Percentiles rank a stretch among this genome's conserved stretches.
These are phyloP conservation scores for Lota lota DNA, from an alignment of 2,113 vertebrate species.

Conservation along the genomic window DNA sequence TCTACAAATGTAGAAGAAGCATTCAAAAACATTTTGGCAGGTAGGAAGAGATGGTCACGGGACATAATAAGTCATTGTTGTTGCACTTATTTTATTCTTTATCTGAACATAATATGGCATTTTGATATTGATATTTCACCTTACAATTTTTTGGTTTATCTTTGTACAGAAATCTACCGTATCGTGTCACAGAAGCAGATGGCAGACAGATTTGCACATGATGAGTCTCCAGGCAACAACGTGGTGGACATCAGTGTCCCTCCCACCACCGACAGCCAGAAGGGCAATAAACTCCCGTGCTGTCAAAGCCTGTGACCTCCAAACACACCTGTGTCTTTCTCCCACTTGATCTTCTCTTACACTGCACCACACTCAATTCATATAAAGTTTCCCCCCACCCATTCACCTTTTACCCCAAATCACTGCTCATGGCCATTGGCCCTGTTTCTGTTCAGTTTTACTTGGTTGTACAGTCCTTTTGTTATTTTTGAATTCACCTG, in stretches of 20 bases:
- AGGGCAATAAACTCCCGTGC: conserved; percentile 93
- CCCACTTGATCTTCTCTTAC: conserved; percentile 8
- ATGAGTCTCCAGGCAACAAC: conserved; percentile 96
- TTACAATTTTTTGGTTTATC: too few species aligned
- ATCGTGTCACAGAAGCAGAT: conserved; percentile 98
- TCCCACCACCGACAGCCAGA: conserved; percentile 91
- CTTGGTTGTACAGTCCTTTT: conserved; percentile 44
- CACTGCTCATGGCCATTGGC: conserved; percentile 55
- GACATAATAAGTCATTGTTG: not conserved
- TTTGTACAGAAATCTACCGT: conserved; percentile 90
- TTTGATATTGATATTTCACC: too few species aligned
- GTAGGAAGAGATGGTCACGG: conserved; percentile 53
- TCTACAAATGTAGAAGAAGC: conserved; percentile 97
- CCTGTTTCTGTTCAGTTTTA: conserved; percentile 45
- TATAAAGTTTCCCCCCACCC: conserved; percentile 40
- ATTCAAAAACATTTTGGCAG: conserved; percentile 97
- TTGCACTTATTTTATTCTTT: too few species aligned
- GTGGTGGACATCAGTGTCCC: conserved; percentile 97
- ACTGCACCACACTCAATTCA: conserved; percentile 30
- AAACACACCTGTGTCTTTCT: too few species aligned
- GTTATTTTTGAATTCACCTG: conserved; percentile 41
- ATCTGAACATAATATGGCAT: too few species aligned
- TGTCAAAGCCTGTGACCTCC: conserved; percentile 93
- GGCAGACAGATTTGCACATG: conserved; percentile 87
- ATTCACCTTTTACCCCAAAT: conserved; percentile 60